Evolutionary conservation across 2,888 invertebrate species (phyloP).

Genomic region (Ecdyonurus torrentis): DNA sequence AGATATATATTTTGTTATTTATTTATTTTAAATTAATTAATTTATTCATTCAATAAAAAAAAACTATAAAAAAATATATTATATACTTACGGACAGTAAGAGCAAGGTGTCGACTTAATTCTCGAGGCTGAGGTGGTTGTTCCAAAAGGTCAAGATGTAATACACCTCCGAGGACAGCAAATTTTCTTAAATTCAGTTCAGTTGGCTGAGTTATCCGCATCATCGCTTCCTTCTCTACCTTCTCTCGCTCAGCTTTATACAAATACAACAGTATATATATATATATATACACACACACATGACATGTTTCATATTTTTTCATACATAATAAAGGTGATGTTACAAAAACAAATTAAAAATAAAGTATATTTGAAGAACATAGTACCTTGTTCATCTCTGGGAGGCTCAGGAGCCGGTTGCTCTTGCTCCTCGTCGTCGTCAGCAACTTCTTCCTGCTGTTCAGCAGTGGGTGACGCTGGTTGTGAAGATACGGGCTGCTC

Average conservation of each 20-base stretch:
- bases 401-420: not conserved
- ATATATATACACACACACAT: too few species aligned
- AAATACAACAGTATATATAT: too few species aligned
- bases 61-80: too few species aligned
- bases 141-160: slow-evolving; percentile 52
- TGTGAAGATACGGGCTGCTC: too few species aligned
- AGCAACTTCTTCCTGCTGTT: not conserved
- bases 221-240: not conserved
- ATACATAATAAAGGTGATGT: not conserved
- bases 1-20: too few species aligned
- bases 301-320: too few species aligned
- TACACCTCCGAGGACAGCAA: slow-evolving; percentile 57
- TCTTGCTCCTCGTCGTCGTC: not conserved
- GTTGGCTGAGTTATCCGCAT: slow-evolving; percentile 23
- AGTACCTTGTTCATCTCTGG: slow-evolving; percentile 1
- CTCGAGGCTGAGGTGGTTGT: slow-evolving; percentile 55
- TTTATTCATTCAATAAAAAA: too few species aligned
- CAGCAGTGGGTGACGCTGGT: not conserved
- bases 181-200: slow-evolving; percentile 58
- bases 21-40: too few species aligned
- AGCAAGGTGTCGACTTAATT: slow-evolving; percentile 4
- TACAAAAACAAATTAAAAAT: too few species aligned
- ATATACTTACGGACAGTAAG: not conserved
- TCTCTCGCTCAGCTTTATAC: slow-evolving; percentile 3
- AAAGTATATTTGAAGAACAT: too few species aligned